phyloP scores from a whole-genome alignment of 2,797 vertebrate genomes.

The Loris lydekkerianus region DNA sequence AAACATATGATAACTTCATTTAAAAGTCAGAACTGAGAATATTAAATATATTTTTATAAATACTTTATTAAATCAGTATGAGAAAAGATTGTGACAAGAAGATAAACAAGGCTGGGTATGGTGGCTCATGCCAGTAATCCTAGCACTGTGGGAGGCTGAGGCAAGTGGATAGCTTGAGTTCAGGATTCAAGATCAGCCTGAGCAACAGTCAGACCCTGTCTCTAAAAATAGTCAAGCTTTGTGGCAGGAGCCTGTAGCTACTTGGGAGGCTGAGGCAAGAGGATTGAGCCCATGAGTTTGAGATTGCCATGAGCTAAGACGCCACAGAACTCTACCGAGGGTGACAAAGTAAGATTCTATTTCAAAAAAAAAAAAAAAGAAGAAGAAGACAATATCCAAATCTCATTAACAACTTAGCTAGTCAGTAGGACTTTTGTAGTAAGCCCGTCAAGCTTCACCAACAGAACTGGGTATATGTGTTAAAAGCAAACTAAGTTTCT shows the following conservation, averaged over 20 bases:
- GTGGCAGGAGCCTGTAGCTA: too few relatives aligned
- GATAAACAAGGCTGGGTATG: not conserved
- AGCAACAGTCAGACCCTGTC: too few relatives aligned
- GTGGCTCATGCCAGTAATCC: too few relatives aligned
- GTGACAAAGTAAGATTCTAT: too few relatives aligned
- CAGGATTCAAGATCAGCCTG: too few relatives aligned
- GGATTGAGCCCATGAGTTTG: too few relatives aligned
- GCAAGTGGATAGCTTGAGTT: too few relatives aligned
- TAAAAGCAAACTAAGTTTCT: slow-evolving; percentile 55
- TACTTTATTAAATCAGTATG: slow-evolving; percentile 33
- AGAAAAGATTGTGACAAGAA: slow-evolving; percentile 58
- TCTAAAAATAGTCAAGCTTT: too few relatives aligned
- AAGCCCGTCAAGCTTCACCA: not conserved
- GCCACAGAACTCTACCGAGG: too few relatives aligned
- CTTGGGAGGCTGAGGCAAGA: too few relatives aligned
- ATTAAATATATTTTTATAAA: slow-evolving; percentile 15
- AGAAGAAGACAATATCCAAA: slow-evolving; percentile 1
- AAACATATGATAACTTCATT: not conserved
- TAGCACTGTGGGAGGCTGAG: too few relatives aligned
- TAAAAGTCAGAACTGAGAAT: not conserved
- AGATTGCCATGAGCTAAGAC: too few relatives aligned
- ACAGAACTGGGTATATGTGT: not conserved
- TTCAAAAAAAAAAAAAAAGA: not conserved
- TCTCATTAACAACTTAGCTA: slow-evolving; percentile 45
- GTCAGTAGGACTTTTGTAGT: not conserved